These are phyloP conservation scores for Charina bottae DNA, from an alignment of 2,113 vertebrate species.

Conservation along the genomic window DNA sequence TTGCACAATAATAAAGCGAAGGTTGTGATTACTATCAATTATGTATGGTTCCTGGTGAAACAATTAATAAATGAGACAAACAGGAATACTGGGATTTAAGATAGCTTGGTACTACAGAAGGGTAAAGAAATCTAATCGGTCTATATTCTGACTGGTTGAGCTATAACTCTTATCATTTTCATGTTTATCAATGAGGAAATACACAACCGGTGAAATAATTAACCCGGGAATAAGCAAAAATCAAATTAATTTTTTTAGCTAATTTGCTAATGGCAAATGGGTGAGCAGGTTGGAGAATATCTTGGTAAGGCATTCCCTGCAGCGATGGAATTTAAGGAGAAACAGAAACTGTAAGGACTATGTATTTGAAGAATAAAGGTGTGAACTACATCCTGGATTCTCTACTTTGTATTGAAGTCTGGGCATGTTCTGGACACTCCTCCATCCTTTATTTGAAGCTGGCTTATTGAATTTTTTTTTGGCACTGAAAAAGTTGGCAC, in stretches of 20 bases:
- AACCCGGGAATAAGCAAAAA: not conserved
- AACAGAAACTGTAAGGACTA: conserved; percentile 10
- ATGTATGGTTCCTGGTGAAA: not conserved
- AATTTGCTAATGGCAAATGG: not conserved
- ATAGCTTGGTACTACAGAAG: not conserved
- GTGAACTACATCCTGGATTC: conserved; percentile 44
- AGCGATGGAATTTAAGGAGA: conserved; percentile 23
- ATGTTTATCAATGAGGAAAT: not conserved
- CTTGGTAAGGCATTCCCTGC: not conserved
- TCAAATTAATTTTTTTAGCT: not conserved
- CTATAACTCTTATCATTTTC: not conserved
- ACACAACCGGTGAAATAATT: not conserved
- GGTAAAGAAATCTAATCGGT: not conserved
- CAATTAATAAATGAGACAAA: not conserved
- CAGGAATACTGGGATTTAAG: not conserved
- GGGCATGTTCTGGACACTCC: conserved; percentile 53
- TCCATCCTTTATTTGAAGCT: conserved; percentile 8
- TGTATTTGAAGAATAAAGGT: not conserved
- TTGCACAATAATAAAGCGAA: not conserved
- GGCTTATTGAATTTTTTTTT: conserved; percentile 45
- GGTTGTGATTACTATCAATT: not conserved
- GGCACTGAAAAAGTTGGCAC: conserved; percentile 50
- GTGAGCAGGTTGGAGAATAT: not conserved
- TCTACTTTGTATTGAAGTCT: conserved; percentile 43
- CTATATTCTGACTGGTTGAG: not conserved